Base-by-base conservation (phyloP, 2,113 vertebrate genomes). In the Mandrillus leucophaeus region DNA sequence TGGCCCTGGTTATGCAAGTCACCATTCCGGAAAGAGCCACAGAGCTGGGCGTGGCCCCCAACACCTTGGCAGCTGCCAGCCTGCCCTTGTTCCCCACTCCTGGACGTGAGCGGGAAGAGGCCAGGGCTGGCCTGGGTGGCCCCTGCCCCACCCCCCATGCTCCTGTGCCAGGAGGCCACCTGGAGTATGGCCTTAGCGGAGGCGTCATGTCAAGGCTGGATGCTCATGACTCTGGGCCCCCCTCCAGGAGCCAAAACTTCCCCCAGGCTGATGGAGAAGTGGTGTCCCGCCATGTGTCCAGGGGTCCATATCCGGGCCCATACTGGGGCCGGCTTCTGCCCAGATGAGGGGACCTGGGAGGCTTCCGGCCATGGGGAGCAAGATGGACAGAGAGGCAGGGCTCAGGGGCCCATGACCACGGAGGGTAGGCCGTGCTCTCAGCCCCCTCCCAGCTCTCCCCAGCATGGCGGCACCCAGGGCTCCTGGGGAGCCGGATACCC, bases 1-100 rank as follows among this genome's bases (percentile, higher is more conserved):
- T 3, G 8, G 88, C 73, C 73, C 50, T 0, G 35, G 40, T 80
- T 96, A 38, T 11, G 90, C 93, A 98, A 97, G 82, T 8, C 11
- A 0, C 0, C 1, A 11, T 83, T 91, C 83, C 40, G 23, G 87
- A 89, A 92, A 76, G 64, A 16, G 38, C 20, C 3, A 0, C 22
- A 2, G 22, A 20, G 40, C 52, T 6, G 57, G 87, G 70, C 0
- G 10, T 1, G 48, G 48, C 50, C n/a, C 55, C 48, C 25, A 35
- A 66, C 11, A 9, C 40, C 48, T 20, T 8, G 78, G 32, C 48
- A 12, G 30, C 45, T 5, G 27, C 30, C 30, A 17, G 45, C 13
- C 45, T 50, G 43, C 14, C 75, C 75, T 45, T 50, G 45, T 30
- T 14, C 40, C 6, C 43, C 4, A 5, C 4, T 2, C 32, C 17